A percentile compares a stretch with the other conserved stretches of the same genome.
Conservation (phyloP, 1,140 invertebrate species). For the Phthorimaea operculella region DNA sequence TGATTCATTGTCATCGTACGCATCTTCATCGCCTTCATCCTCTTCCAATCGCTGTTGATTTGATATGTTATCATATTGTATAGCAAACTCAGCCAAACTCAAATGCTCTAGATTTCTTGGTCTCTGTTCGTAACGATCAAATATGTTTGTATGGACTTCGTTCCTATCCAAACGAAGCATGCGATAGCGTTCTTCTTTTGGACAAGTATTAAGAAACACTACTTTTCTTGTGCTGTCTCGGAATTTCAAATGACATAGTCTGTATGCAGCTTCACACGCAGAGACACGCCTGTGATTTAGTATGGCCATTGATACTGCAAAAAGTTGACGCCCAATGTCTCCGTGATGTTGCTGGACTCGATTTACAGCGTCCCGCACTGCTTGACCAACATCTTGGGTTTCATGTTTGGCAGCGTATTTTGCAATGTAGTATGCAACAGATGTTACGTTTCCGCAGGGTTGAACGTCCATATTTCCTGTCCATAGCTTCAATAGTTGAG, state of each 20-base stretch:
- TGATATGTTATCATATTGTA: neutral
- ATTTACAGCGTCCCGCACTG: slow-evolving; percentile 25
- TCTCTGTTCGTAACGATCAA: slow-evolving; percentile 42
- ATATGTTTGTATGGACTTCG: slow-evolving; percentile 31
- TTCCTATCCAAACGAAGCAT: slow-evolving; percentile 39
- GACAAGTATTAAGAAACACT: slow-evolving; percentile 42
- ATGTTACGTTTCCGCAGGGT: slow-evolving; percentile 31
- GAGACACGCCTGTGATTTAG: slow-evolving; percentile 24
- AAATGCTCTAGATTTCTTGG: slow-evolving; percentile 10
- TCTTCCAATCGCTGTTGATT: neutral
- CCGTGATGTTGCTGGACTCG: slow-evolving; percentile 23
- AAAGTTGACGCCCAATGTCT: slow-evolving; percentile 30
- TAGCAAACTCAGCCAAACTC: slow-evolving; percentile 1
- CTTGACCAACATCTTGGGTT: slow-evolving; percentile 26
- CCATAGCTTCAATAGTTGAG: slow-evolving; percentile 19
- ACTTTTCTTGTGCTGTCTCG: slow-evolving; percentile 29
- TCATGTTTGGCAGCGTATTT: slow-evolving; percentile 55
- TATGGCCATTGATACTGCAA: slow-evolving; percentile 19
- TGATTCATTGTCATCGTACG: neutral
- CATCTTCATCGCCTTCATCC: neutral
- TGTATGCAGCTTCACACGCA: slow-evolving; percentile 35
- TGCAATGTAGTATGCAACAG: slow-evolving; percentile 47
- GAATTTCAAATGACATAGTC: slow-evolving; percentile 34
- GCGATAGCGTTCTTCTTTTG: slow-evolving; percentile 38
- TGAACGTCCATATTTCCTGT: slow-evolving; percentile 21